Evolutionary conservation across 64 coral and sea anemone species (phyloP).

Genomic region (Montipora efflorescens): DNA sequence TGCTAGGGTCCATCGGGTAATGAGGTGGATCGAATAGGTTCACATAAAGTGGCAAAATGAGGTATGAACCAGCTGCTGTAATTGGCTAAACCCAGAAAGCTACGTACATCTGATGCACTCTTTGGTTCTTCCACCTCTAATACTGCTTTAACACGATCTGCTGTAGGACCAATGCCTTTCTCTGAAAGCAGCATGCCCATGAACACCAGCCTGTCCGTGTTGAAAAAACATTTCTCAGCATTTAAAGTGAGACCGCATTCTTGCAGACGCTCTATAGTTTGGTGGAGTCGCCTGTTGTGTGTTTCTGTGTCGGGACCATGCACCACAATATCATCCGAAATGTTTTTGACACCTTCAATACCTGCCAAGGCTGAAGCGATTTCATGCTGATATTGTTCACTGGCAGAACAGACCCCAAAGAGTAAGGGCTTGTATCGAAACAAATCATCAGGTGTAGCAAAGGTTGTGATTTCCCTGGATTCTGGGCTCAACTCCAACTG

Average conservation of each 20-base stretch:
- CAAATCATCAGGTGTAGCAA: too few species aligned
- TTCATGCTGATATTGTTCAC: constrained; percentile 27
- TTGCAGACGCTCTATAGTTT: constrained; percentile 22
- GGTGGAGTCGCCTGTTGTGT: constrained; percentile 27
- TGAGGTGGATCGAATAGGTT: constrained; percentile 40
- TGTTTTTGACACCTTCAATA: constrained; percentile 46
- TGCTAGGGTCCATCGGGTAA: constrained; percentile 49
- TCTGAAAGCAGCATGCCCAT: constrained; percentile 59
- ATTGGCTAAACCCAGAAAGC: too few species aligned
- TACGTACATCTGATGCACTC: too few species aligned
- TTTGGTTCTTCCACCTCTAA: constrained; percentile 13
- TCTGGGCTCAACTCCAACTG: too few species aligned
- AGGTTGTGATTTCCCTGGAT: too few species aligned
- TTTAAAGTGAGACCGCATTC: constrained; percentile 39
- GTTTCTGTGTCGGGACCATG: constrained; percentile 36
- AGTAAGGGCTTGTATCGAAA: too few species aligned
- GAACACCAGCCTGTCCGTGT: constrained; percentile 25
- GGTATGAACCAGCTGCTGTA: too few species aligned
- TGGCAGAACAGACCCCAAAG: too few species aligned
- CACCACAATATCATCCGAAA: constrained; percentile 61
- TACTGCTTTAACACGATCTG: constrained; percentile 43
- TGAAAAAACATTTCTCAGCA: constrained; percentile 35
- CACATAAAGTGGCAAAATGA: too few species aligned
- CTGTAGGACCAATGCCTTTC: constrained; percentile 57
- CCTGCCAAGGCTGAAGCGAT: constrained; percentile 26